Percentiles rank a stretch among this genome's conserved stretches.
Conservation (phyloP, 2,113 vertebrate genomes). For the Sceloporus tristichus region DNA sequence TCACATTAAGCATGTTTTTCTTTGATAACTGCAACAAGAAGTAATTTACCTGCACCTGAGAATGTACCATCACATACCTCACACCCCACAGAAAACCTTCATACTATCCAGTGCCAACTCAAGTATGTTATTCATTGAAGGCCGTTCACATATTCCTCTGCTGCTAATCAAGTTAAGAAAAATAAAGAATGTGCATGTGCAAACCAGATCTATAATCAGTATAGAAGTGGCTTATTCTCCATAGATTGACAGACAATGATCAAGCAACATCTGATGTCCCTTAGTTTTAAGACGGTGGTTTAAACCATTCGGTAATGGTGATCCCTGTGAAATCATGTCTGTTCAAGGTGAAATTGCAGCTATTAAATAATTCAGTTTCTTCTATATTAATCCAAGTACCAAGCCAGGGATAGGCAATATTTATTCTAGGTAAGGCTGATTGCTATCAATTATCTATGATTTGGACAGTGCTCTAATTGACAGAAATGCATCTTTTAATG, state of each 20-base stretch:
- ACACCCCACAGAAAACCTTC: not conserved
- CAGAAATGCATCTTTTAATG: not conserved
- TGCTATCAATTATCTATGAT: not conserved
- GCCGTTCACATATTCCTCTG: not conserved
- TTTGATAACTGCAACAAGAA: not conserved
- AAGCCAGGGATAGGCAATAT: too few species aligned
- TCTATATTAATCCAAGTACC: not conserved
- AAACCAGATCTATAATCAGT: not conserved
- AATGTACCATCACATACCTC: not conserved
- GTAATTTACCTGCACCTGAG: not conserved
- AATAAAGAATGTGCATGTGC: not conserved
- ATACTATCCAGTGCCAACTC: not conserved
- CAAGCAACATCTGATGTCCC: not conserved
- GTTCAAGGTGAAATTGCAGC: not conserved
- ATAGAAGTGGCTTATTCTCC: not conserved
- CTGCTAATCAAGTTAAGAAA: not conserved
- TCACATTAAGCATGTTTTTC: not conserved
- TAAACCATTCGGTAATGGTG: not conserved
- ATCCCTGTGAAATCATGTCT: not conserved
- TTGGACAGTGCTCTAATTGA: not conserved
- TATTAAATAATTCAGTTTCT: not conserved
- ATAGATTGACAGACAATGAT: not conserved
- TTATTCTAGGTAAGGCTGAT: not conserved
- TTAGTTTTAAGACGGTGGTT: not conserved
- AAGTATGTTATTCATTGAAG: not conserved